These are phyloP conservation scores for Heliconius sara DNA, from an alignment of 2,888 invertebrate species.

Conservation along the genomic window DNA sequence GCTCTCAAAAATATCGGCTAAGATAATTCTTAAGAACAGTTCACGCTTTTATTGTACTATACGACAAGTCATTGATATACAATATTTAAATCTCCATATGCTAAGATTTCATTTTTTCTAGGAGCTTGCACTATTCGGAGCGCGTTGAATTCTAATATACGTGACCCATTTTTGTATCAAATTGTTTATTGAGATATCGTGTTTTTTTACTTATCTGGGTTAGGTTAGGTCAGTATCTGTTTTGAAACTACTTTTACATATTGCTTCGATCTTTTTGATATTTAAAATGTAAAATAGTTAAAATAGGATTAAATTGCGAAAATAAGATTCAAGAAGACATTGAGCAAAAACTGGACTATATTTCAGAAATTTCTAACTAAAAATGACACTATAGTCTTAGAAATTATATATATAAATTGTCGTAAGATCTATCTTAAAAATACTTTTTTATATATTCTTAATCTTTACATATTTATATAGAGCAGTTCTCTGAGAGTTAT, in stretches of 20 bases:
- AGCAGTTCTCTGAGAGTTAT: background rate
- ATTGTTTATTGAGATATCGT: constrained; percentile 9
- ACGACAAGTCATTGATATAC: background rate
- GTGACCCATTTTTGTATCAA: constrained; percentile 13
- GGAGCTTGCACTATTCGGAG: constrained; percentile 16
- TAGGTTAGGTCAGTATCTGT: constrained; percentile 26
- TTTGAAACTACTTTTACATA: background rate
- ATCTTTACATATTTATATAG: background rate
- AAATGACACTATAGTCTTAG: too few species aligned
- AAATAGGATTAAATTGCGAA: background rate
- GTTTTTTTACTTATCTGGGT: constrained; percentile 17
- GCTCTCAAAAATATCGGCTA: background rate
- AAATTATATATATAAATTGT: background rate
- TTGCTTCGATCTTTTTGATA: background rate
- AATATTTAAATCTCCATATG: background rate
- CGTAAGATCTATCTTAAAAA: background rate
- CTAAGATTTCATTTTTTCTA: constrained; percentile 5
- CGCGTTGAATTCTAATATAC: constrained; percentile 47
- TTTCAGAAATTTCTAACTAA: too few species aligned
- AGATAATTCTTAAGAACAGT: too few species aligned
- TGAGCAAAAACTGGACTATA: background rate
- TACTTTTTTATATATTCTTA: background rate
- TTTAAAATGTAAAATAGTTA: background rate
- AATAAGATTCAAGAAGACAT: background rate
- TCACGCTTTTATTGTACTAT: background rate